Base-by-base conservation (phyloP, 2,888 invertebrate genomes). In the Brassicogethes aeneus region DNA sequence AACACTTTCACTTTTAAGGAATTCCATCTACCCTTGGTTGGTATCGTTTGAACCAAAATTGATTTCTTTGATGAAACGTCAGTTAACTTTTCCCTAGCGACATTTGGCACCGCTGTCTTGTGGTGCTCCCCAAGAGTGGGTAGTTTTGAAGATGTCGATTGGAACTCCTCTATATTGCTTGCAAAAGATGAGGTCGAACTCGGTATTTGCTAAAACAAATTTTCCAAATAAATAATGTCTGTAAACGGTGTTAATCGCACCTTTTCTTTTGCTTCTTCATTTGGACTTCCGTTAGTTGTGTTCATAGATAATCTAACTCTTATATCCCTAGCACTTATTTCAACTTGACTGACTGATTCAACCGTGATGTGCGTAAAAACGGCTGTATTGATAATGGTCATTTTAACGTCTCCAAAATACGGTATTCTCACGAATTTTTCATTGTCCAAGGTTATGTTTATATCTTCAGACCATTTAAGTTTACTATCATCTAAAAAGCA, bases 271-370 rank as follows among this genome's bases (percentile, higher is more conserved):
- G 23, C 5, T 23, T 7, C 23, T 23, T 23, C 23, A 23, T 23
- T 10, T 23, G 23, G 14, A 5, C 10, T 23, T 7, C 23, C 23
- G 5, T 23, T 23, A 7, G 8, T 32, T 32, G 32, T 23, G 23
- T 23, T 23, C 53, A 64, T 50, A 12, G 60, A 56, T 16, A 88
- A 71, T 34, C 89, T 75, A 33, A 77, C 78, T 48, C 89, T 72
- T 15, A 91, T 85, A 55, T 88, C 88, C 50, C 81, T 80, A 2
- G 89, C 89, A 3, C 85, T 85, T 47, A 90, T 78, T 62, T 90
- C 88, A 37, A 72, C 69, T 79, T 79, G 75, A 37, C 77, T 80
- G 38, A 81, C 77, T 10, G 75, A 73, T 43, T 74, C 71, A 14
- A 79, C 64, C 12, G 61, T 66, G 10, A 78, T 61, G 45, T 70